Percentiles rank a stretch among this genome's conserved stretches.
These are phyloP conservation scores for Agrotis segetum DNA, from an alignment of 2,888 invertebrate genomes.

Conservation along the genomic window DNA sequence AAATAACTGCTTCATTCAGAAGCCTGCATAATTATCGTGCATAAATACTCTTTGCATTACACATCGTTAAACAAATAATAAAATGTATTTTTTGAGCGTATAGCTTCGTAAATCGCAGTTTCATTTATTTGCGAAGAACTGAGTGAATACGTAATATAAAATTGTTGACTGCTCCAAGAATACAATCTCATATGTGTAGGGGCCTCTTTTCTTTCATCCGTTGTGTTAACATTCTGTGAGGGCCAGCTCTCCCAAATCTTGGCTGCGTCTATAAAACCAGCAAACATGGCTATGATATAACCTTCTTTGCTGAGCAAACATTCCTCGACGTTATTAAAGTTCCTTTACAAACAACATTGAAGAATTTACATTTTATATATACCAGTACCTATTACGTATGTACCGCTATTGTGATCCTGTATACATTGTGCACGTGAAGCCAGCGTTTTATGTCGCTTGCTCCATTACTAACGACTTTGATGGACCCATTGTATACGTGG, in stretches of 20 bases:
- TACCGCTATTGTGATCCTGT: slow-evolving; percentile 28
- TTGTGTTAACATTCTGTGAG: slow-evolving; percentile 27
- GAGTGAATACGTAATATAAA: neutral
- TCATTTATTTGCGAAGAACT: neutral
- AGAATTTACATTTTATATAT: slow-evolving; percentile 39
- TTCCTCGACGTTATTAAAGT: slow-evolving; percentile 48
- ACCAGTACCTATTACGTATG: slow-evolving; percentile 21
- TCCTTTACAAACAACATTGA: slow-evolving; percentile 48
- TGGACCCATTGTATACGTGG: slow-evolving; percentile 46
- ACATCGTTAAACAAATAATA: neutral
- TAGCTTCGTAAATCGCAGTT: neutral
- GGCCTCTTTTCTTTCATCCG: slow-evolving; percentile 1
- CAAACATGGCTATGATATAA: slow-evolving; percentile 31
- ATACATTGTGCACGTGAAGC: slow-evolving; percentile 31
- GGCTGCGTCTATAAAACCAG: slow-evolving; percentile 22
- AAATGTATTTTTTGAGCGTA: neutral
- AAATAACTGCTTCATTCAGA: neutral
- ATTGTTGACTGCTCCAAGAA: slow-evolving; percentile 8
- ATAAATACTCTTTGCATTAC: neutral
- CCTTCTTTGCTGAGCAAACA: slow-evolving; percentile 25
- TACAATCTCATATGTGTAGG: slow-evolving; percentile 1
- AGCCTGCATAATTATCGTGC: neutral
- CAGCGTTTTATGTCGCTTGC: slow-evolving; percentile 45
- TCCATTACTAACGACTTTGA: slow-evolving; percentile 51
- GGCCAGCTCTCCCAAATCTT: slow-evolving; percentile 31